Base-by-base conservation (phyloP, 2,888 invertebrate species). In the Diadromus collaris region DNA sequence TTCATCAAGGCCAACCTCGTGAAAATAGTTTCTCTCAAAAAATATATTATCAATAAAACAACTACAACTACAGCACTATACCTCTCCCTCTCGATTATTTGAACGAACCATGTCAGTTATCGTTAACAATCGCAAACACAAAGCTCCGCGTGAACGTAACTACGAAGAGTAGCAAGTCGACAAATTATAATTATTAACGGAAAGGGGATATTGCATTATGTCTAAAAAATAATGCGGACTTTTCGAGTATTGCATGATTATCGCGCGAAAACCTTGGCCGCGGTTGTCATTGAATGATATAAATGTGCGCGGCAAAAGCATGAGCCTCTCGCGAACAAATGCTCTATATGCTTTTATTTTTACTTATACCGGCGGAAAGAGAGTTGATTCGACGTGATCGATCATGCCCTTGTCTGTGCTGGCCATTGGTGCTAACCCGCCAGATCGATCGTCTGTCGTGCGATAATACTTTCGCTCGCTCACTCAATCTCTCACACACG, bases 361-460 rank as follows among this genome's bases (percentile, higher is more conserved):
- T 56, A 63, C 34, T 72, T 27, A 56, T 32, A 10, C 54, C 44
- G 61, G 27, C 38, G 63, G 34, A 69, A 69, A 68, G 54, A 61
- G 32, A 56, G 29, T 60, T 67, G 65, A 51, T 51, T 73, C 68
- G 54, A 27, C 21, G 27, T 58, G 68, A 78, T 78, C 77, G 68
- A 78, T 73, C 73, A 78, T 58, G 6, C 41, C 19, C 56, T 56
- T 41, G 68, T 73, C 56, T 46, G n/a, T 21, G 9, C 34, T 32
- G 56, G 48, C 68, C 63, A 73, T 73, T 64, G 58, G 51, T 48
- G 54, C 38, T 58, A 16, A 16, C 38, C 60, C 46, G 19, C 13
- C 27, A 78, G 73, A 78, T 78, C 77, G 77, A 69, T 78, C 73
- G 56, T 64, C 68, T 29, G 73, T 73, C 73, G 51, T 29, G n/a